phyloP scores from a whole-genome alignment of 2,797 vertebrate genomes.

The Tympanoctomys barrerae region DNA sequence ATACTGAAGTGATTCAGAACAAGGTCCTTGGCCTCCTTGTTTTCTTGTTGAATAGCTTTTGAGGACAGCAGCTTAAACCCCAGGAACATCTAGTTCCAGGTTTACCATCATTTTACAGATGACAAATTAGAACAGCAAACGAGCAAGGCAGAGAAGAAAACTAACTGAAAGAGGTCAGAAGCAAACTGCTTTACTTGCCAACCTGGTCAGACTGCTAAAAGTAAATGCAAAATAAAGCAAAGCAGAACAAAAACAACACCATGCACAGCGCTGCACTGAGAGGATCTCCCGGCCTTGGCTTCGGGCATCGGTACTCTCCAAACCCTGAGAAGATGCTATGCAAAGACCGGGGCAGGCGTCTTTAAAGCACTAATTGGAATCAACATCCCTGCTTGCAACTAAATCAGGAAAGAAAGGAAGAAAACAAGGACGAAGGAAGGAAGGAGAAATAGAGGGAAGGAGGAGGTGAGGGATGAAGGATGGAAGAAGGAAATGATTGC shows the following conservation, averaged over 20 bases:
- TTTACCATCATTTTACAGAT: background rate
- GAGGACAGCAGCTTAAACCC: background rate
- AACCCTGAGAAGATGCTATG: background rate
- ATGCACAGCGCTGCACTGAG: too few species aligned
- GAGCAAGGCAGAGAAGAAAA: background rate
- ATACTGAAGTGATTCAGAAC: background rate
- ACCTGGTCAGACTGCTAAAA: background rate
- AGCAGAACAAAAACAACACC: background rate
- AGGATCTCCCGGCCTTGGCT: background rate
- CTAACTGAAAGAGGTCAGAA: background rate
- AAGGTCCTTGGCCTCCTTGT: background rate
- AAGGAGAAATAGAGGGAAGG: background rate
- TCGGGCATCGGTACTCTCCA: background rate
- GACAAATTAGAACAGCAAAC: background rate
- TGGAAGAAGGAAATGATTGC: background rate
- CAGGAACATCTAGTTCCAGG: background rate
- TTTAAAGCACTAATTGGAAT: background rate
- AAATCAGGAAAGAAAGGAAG: background rate
- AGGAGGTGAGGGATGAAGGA: too few species aligned
- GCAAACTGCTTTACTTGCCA: background rate
- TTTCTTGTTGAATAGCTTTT: slow-evolving; percentile 15
- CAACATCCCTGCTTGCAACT: background rate
- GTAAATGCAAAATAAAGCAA: background rate
- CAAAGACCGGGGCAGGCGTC: background rate
- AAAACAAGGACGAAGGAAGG: too few species aligned